Conservation (phyloP, 1,140 invertebrate species). For the Agrypnia vestita region DNA sequence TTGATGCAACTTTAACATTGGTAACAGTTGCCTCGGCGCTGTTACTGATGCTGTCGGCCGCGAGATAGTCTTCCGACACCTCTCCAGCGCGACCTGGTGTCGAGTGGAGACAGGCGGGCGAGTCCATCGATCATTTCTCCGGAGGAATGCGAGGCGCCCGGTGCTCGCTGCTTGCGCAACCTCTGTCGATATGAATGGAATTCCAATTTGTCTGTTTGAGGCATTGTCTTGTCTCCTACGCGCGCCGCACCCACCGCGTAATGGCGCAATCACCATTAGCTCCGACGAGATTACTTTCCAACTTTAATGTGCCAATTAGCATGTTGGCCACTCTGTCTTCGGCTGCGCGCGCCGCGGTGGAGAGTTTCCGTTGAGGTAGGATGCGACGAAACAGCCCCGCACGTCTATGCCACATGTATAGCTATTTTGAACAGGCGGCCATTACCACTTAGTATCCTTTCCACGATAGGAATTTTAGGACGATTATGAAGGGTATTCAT, state of each 20-base stretch:
- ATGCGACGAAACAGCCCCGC: too few relatives aligned
- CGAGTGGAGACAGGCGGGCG: neutral
- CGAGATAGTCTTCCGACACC: too few relatives aligned
- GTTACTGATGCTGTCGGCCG: too few relatives aligned
- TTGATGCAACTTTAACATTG: too few relatives aligned
- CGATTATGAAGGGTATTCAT: too few relatives aligned
- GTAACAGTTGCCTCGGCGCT: too few relatives aligned
- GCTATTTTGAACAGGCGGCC: too few relatives aligned
- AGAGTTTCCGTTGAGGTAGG: too few relatives aligned
- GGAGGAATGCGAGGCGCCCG: neutral
- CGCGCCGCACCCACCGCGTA: neutral
- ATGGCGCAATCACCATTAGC: neutral
- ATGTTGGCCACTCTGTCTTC: neutral
- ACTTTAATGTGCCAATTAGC: constrained; percentile 9
- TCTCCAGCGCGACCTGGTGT: neutral
- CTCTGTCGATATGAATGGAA: constrained; percentile 6
- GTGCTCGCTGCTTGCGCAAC: neutral
- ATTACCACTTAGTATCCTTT: too few relatives aligned
- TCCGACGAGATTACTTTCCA: neutral
- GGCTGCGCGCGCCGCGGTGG: too few relatives aligned
- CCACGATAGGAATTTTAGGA: too few relatives aligned
- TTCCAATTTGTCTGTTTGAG: constrained; percentile 9
- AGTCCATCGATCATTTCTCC: neutral
- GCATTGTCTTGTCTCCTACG: constrained; percentile 19
- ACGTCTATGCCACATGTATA: too few relatives aligned